Evolutionary conservation across 2,888 invertebrate genomes (phyloP).

Genomic region (Scrobipalpa costella): DNA sequence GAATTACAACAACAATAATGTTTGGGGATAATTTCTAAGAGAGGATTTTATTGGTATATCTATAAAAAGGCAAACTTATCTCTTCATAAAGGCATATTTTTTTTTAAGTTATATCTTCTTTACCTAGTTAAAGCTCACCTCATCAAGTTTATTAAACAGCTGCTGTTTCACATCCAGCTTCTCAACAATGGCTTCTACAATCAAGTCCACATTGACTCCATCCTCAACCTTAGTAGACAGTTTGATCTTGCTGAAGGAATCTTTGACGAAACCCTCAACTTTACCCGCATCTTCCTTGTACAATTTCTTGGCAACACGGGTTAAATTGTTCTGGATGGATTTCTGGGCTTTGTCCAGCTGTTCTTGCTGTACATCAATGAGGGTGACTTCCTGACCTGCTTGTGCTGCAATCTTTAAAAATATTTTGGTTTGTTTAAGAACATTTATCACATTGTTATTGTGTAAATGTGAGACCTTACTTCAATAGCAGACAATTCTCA

Average conservation of each 20-base stretch:
- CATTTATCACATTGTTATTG: no score
- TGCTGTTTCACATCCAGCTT: conserved; percentile 89
- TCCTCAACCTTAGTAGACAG: conserved; percentile 82
- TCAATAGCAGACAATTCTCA: conserved; percentile 17
- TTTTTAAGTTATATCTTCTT: no score
- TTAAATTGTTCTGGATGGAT: conserved; percentile 85
- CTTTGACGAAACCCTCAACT: conserved; percentile 84
- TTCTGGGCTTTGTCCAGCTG: conserved; percentile 86
- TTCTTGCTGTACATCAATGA: conserved; percentile 89
- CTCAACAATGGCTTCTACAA: conserved; percentile 94
- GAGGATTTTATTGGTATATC: no score
- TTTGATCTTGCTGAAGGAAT: conserved; percentile 79
- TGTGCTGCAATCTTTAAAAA: conserved; percentile 88
- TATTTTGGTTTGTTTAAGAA: background rate
- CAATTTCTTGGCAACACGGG: conserved; percentile 89
- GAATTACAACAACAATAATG: no score
- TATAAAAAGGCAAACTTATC: no score
- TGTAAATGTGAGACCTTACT: no score
- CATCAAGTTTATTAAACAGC: conserved; percentile 87
- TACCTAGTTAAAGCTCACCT: conserved; percentile 57
- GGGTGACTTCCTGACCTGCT: conserved; percentile 89
- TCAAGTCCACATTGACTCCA: conserved; percentile 86
- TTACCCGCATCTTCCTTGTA: conserved; percentile 84
- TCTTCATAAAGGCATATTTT: no score
- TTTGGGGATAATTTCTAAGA: no score